These are phyloP conservation scores for Tryphoninae sp. DNA, from an alignment of 2,888 invertebrate species.

Conservation along the genomic window DNA sequence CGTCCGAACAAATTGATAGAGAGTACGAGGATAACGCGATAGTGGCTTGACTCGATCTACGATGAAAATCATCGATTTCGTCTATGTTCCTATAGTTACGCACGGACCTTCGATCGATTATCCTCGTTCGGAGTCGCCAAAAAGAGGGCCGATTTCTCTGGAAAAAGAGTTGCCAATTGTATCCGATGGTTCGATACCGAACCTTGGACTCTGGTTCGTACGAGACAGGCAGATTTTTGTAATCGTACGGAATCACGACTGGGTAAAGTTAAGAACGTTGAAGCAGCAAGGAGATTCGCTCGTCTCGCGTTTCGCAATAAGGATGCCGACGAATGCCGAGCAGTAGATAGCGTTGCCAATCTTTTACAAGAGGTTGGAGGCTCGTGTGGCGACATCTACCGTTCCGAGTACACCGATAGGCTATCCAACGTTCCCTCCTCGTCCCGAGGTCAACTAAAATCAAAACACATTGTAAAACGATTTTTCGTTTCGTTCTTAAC, in stretches of 20 bases:
- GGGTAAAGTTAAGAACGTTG: constrained; percentile 55
- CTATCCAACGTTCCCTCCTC: constrained; percentile 35
- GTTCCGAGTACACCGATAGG: constrained; percentile 51
- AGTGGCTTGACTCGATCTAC: too few relatives aligned
- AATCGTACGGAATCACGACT: constrained; percentile 57
- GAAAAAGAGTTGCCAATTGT: constrained; percentile 63
- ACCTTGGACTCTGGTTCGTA: constrained; percentile 62
- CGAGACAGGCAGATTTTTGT: constrained; percentile 67
- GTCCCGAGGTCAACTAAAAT: constrained; percentile 20
- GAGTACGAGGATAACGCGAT: constrained; percentile 70
- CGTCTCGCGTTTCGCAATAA: constrained; percentile 38
- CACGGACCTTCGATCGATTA: constrained; percentile 63
- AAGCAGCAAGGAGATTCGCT: background rate
- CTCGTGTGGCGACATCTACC: constrained; percentile 25
- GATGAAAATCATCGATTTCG: background rate
- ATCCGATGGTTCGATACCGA: constrained; percentile 66
- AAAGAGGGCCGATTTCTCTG: constrained; percentile 45
- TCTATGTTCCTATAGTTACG: constrained; percentile 66
- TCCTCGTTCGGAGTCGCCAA: constrained; percentile 63
- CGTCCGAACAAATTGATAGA: constrained; percentile 80
- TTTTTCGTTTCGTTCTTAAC: constrained; percentile 3
- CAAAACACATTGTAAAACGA: background rate
- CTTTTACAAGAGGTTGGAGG: constrained; percentile 41
- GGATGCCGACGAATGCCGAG: background rate
- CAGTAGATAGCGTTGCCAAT: constrained; percentile 37